Evolutionary conservation across 2,113 vertebrate genomes (phyloP), one percentile per base, ranked within the genome.

Genomic region (Glareola pratincola): DNA sequence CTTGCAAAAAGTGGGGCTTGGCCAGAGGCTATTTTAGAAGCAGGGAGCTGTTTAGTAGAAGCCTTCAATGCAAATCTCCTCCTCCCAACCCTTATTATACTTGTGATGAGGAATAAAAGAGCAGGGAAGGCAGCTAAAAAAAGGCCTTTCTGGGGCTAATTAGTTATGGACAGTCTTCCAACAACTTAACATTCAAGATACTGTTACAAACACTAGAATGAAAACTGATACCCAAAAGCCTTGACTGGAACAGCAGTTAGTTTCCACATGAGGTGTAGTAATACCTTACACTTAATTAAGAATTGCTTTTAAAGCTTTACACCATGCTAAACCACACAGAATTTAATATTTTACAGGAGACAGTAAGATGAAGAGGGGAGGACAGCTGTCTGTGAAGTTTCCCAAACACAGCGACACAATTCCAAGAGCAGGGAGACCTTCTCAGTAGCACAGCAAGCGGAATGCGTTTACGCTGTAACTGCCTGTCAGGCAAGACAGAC

Each of bases 151-250:
- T 88, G 36, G 73, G 30, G 36, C 50, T 53, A 45, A 62, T 43
- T 80, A 86, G 17, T 63, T 71, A 36, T 3, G 12, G 67, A 72
- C 39, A 79, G 57, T 41, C 51, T 68, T 87, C 32, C 56, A 82
- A 57, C 41, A 86, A 51, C 12, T 79, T 54, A 23, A 8, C 22
- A 62, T 39, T 62, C 26, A 85, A 47, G 22, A 19, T 80, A 24
- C 21, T 47, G 19, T 39, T 79, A 36, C 13, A 74, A 73, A 71
- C 21, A 45, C 24, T 23, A 27, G 36, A 77, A 64, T 0, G 0
- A 86, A 85, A 76, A 8, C 10, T 0, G 0, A 22, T n/a, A 79
- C 10, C 5, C 17, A 60, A 29, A 20, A 68, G 53, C 2, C 0
- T 2, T 64, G 15, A 32, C 79, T 57, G 21, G 23, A 92, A 66